Conservation (phyloP, 1,140 invertebrate species). For the Drosophila santomea region DNA sequence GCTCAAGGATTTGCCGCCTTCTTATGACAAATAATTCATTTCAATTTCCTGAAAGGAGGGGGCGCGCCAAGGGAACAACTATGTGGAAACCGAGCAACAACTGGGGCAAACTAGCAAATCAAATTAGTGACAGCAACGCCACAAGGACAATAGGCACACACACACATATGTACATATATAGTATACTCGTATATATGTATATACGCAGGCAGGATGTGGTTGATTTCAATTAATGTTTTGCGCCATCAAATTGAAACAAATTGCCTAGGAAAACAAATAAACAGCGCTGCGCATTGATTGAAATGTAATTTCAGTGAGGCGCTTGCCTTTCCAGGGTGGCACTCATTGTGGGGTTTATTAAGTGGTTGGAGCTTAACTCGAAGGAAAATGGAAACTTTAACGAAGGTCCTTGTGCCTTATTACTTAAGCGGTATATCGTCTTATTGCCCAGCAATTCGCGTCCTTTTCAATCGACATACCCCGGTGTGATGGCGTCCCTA, state of each 20-base stretch:
- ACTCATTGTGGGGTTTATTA: too few species aligned
- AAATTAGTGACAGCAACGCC: constrained; percentile 38
- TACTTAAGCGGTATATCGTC: not conserved
- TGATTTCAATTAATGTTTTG: constrained; percentile 36
- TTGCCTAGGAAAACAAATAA: constrained; percentile 36
- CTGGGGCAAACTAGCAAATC: constrained; percentile 42
- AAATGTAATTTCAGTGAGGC: constrained; percentile 34
- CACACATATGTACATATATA: not conserved
- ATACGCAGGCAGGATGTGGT: constrained; percentile 16
- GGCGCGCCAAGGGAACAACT: not conserved
- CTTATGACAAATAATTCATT: constrained; percentile 49
- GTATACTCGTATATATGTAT: not conserved
- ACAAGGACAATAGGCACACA: constrained; percentile 22
- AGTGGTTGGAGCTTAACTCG: too few species aligned
- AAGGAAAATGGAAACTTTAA: too few species aligned
- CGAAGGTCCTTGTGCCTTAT: not conserved
- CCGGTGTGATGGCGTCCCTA: not conserved
- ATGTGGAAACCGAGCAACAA: constrained; percentile 3
- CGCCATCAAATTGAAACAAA: constrained; percentile 39
- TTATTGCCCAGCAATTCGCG: not conserved
- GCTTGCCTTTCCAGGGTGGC: not conserved
- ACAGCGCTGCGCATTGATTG: constrained; percentile 25
- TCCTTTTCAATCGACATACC: not conserved
- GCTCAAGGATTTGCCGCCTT: constrained; percentile 30
- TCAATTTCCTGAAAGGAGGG: constrained; percentile 11